These are phyloP conservation scores for Cosmia trapezina DNA, from an alignment of 2,888 invertebrate genomes.

Conservation along the genomic window DNA sequence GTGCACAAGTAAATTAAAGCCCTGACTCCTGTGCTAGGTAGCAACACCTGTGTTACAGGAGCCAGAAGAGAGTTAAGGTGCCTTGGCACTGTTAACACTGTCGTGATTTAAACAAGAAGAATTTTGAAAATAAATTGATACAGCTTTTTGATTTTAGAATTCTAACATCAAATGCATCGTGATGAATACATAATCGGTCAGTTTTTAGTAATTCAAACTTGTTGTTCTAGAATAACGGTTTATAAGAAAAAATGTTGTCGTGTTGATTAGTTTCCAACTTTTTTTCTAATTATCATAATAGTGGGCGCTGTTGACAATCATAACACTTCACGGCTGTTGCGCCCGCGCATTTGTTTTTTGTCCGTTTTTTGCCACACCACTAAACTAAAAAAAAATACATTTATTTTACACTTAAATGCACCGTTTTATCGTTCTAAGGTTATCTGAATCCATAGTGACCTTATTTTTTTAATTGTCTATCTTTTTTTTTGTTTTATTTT, in stretches of 20 bases:
- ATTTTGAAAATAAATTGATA: neutral
- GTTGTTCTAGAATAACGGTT: slow-evolving; percentile 1
- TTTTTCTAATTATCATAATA: slow-evolving; percentile 22
- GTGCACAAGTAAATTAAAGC: too few species aligned
- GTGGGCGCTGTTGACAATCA: slow-evolving; percentile 52
- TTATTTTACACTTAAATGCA: slow-evolving; percentile 76
- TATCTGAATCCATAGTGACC: slow-evolving; percentile 69
- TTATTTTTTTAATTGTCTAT: slow-evolving; percentile 74
- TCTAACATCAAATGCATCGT: neutral
- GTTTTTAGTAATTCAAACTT: neutral
- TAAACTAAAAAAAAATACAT: slow-evolving; percentile 71
- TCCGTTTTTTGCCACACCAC: slow-evolving; percentile 60
- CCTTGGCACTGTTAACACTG: neutral
- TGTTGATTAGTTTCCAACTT: slow-evolving; percentile 11
- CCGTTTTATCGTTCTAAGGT: slow-evolving; percentile 74
- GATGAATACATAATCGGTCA: neutral
- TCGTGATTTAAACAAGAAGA: neutral
- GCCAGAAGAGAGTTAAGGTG: neutral
- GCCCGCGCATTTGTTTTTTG: slow-evolving; percentile 54
- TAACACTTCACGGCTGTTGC: slow-evolving; percentile 54
- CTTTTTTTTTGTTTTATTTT: slow-evolving; percentile 67
- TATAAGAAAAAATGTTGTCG: slow-evolving; percentile 1
- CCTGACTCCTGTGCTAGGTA: too few species aligned
- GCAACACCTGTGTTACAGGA: too few species aligned
- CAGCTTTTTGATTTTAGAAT: too few species aligned